phyloP scores from a whole-genome alignment of 2,113 vertebrate genomes.

The Stegostoma tigrinum region DNA sequence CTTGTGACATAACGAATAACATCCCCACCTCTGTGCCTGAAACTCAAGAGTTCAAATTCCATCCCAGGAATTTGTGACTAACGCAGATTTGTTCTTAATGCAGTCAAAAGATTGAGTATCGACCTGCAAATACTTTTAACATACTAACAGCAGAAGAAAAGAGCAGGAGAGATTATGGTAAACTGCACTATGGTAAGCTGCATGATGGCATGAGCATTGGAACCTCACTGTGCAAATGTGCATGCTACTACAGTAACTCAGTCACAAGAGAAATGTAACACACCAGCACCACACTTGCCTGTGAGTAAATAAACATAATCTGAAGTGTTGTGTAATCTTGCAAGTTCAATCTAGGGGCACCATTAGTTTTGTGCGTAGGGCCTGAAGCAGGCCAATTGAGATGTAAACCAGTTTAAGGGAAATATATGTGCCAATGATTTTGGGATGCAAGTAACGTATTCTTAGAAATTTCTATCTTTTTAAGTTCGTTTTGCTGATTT shows the following conservation, averaged over 20 bases:
- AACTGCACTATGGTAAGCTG: background rate
- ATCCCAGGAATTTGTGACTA: background rate
- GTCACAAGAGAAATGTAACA: background rate
- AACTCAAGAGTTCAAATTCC: background rate
- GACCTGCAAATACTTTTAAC: background rate
- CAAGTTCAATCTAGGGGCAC: background rate
- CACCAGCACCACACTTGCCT: background rate
- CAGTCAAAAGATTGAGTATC: background rate
- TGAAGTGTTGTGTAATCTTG: background rate
- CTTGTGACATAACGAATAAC: background rate
- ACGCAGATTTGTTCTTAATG: background rate
- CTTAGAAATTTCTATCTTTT: background rate
- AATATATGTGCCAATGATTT: background rate
- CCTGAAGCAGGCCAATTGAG: background rate
- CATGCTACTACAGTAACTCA: background rate
- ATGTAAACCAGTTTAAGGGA: background rate
- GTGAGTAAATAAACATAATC: background rate
- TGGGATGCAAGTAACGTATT: background rate
- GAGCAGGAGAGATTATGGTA: background rate
- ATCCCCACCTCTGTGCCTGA: background rate
- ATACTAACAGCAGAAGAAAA: background rate
- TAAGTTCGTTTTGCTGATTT: background rate
- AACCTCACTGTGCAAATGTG: background rate
- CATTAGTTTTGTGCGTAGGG: too few relatives aligned
- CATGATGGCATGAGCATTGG: background rate